Evolutionary conservation across 2,888 invertebrate species (phyloP).

Genomic region (Drosophila seclusa): DNA sequence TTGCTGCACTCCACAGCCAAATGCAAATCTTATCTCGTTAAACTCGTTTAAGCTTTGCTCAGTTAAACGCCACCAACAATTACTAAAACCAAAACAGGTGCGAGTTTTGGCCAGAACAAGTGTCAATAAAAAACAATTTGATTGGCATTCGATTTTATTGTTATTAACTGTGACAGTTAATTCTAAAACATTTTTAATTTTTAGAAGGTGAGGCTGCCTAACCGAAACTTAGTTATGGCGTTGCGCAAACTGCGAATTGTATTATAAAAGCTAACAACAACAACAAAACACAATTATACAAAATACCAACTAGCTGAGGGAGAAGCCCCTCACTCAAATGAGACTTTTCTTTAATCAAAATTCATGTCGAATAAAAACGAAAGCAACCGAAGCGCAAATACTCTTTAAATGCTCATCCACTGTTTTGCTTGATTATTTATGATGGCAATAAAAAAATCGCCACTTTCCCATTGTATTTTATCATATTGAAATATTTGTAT

Average conservation of each 20-base stretch:
- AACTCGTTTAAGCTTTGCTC: conserved; percentile 28
- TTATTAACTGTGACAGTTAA: not conserved
- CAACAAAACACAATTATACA: conserved; percentile 44
- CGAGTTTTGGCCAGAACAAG: conserved; percentile 31
- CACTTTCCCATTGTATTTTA: not conserved
- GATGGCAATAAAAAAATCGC: not conserved
- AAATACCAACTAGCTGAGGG: conserved; percentile 30
- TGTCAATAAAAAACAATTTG: conserved; percentile 11
- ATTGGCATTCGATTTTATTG: not conserved
- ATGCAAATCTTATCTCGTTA: conserved; percentile 41
- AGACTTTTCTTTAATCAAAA: conserved; percentile 43
- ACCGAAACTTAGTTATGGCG: conserved; percentile 30
- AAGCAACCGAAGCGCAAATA: conserved; percentile 31
- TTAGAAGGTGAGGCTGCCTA: conserved; percentile 23
- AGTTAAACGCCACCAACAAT: conserved; percentile 34
- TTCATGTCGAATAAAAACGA: conserved; percentile 21
- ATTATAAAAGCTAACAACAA: conserved; percentile 36
- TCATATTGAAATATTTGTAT: not conserved
- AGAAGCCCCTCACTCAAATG: conserved; percentile 30
- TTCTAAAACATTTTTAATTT: conserved; percentile 1
- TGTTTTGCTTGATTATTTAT: not conserved
- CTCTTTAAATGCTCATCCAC: conserved; percentile 15
- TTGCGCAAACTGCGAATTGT: conserved; percentile 49
- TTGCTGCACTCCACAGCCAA: conserved; percentile 22
- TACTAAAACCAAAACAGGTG: conserved; percentile 24